A percentile compares a stretch with the other conserved stretches of the same genome.
These are phyloP conservation scores for Gila robusta DNA, from an alignment of 2,797 vertebrate species.

Conservation along the genomic window DNA sequence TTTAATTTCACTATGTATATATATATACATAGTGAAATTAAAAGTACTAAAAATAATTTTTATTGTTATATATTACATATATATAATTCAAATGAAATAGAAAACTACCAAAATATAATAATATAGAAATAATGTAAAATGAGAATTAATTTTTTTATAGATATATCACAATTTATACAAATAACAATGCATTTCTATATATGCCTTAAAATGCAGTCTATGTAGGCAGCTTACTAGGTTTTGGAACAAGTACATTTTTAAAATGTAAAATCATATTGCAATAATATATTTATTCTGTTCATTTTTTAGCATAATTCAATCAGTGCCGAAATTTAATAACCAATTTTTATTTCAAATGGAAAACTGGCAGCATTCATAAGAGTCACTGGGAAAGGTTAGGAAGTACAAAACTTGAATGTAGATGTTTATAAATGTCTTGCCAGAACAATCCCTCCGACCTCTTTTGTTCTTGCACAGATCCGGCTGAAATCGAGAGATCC, in stretches of 20 bases:
- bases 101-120: not conserved
- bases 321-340: constrained; percentile 19
- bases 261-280: not conserved
- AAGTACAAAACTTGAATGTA: not conserved
- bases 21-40: not conserved
- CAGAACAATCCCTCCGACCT: constrained; percentile 9
- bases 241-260: not conserved
- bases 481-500: constrained; percentile 14
- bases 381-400: not conserved
- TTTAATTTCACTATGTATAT: too few relatives aligned
- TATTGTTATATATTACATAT: not conserved
- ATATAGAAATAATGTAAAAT: not conserved
- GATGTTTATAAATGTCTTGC: constrained; percentile 8
- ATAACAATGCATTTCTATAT: not conserved
- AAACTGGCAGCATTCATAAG: constrained; percentile 21
- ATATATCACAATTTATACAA: too few relatives aligned
- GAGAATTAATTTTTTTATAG: not conserved
- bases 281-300: constrained; percentile 15
- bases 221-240: not conserved
- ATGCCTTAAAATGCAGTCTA: not conserved
- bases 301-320: constrained; percentile 31
- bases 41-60: not conserved
- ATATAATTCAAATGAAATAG: not conserved
- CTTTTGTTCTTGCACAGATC: constrained; percentile 36
- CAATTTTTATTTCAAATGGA: constrained; percentile 31